These are phyloP conservation scores for Triplophysa tibetana DNA, from an alignment of 2,113 vertebrate species.

Conservation along the genomic window DNA sequence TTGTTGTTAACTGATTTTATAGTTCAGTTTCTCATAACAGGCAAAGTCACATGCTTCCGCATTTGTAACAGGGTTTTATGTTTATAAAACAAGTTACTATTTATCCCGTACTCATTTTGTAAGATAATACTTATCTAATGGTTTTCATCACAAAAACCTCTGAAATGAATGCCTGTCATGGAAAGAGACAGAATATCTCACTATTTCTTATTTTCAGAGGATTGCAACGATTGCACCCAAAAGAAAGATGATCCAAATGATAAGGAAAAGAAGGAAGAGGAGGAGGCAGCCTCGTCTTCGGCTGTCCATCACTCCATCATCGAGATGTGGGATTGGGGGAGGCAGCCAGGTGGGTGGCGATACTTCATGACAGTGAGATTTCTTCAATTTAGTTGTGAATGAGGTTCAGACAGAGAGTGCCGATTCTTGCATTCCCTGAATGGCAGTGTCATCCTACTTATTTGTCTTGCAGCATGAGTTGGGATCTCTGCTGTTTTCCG, in stretches of 20 bases:
- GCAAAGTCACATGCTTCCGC: no score
- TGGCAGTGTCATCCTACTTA: no score
- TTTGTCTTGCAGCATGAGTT: neutral
- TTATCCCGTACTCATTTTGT: no score
- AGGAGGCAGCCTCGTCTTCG: slow-evolving; percentile 72
- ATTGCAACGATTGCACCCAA: slow-evolving; percentile 82
- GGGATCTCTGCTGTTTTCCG: no score
- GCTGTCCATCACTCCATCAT: slow-evolving; percentile 89
- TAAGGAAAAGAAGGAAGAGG: slow-evolving; percentile 97
- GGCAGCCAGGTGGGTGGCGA: slow-evolving; percentile 86
- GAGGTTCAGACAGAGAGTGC: slow-evolving; percentile 23
- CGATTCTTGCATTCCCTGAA: slow-evolving; percentile 29
- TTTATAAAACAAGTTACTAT: no score
- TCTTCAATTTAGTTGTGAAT: neutral
- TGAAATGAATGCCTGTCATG: no score
- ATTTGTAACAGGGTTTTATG: no score
- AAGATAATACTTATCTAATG: no score
- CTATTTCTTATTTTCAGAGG: slow-evolving; percentile 73
- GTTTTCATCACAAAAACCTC: no score
- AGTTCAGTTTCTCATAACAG: no score
- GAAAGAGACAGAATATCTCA: neutral
- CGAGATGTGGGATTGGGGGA: slow-evolving; percentile 98
- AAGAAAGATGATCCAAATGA: slow-evolving; percentile 96
- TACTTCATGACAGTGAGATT: neutral
- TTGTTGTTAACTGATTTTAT: no score